Evolutionary conservation across 1,140 invertebrate species (phyloP), one percentile per base, ranked within the genome.

Genomic region (Drosophila kikkawai): DNA sequence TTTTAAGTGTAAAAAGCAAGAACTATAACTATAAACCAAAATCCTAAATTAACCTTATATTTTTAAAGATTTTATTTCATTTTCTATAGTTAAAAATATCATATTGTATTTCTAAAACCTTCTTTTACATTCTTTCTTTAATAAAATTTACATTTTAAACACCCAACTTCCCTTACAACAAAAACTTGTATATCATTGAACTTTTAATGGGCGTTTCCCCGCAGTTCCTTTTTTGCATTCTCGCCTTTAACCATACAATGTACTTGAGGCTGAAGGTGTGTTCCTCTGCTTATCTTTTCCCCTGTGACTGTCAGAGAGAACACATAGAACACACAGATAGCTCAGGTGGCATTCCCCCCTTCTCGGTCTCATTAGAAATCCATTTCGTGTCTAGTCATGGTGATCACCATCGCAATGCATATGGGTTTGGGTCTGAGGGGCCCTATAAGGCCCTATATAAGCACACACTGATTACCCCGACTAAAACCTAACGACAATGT

Each of bases 401-500:
- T 69, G 56, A 77, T 61, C 56, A 60, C 26, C 60, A 51, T 36
- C 9, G 60, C 50, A n/a, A 64, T 47, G 34, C 22, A 36, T 15
- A 9, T n/a, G n/a, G 47, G 47, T 29, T 29, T 6, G 26, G 32
- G 65, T 26, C 32, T n/a, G 11, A 34, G 17, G 65, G 37, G 29
- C 47, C 47, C 64, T 56, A 60, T 56, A 56, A 26, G 69, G 42
- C 58, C 36, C 70, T 67, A 36, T 70, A 76, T 83, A 84, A 84
- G 77, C 53, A 74, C 34, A 44, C 39, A 45, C 48, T 75, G 81
- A 84, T 84, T 84, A 85, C 50, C 47, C 66, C 73, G 55, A 63
- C 59, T 77, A 68, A 39, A 56, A 60, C 47, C 71, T 80, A 77
- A 86, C 70, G 75, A 87, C 80, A 82, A 76, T 76, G 74, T 77